Evolutionary conservation across 64 coral and sea anemone species (phyloP), one percentile per base, ranked within the genome.

Genomic region (Catalaphyllia jardinei): DNA sequence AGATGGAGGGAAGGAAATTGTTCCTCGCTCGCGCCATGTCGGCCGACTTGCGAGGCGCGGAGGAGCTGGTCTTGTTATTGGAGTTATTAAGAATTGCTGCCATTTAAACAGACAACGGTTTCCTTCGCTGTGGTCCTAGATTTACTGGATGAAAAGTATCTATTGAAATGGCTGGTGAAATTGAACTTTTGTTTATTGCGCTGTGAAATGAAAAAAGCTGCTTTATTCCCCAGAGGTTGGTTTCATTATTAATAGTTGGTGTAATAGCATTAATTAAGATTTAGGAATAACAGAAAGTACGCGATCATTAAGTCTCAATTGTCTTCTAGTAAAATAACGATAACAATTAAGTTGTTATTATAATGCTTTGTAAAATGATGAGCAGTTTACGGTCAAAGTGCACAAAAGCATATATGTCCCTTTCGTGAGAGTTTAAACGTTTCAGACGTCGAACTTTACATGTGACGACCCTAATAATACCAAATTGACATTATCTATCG

Each of bases 1-100:
- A 83, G 35, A 83, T 83, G 29, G 80, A 83, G 10, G 80, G 80
- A 15, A 83, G 62, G 33, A 83, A 83, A 11, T 85, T 85, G 33
- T 50, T 85, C 46, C 62, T 69, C 2, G 38, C 31, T 42, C 31
- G 65, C 9, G 81, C 81, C 81, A 71, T 67, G 22, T 33, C 31
- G 10, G 31, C 62, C 22, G 65, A 27, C 4, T 10, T 20, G 6
- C 60, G 20, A 7, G 62, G 13, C 1, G 19, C 27, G 10, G 31
- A n/a, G 10, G 31, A n/a, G 60, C 33, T 52, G 39, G 69, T 85
- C 62, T 85, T 22, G 62, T 27, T 49, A 51, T 71, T 69, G 1
- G 38, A 30, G 35, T 16, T 67, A 71, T 71, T 69, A 15, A 67
- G 61, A 83, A 71, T 49, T 63, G 81, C 65, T 71, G 81, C 81